Conservation (phyloP, 1,140 invertebrate genomes). For the Lasaia peninsularis region DNA sequence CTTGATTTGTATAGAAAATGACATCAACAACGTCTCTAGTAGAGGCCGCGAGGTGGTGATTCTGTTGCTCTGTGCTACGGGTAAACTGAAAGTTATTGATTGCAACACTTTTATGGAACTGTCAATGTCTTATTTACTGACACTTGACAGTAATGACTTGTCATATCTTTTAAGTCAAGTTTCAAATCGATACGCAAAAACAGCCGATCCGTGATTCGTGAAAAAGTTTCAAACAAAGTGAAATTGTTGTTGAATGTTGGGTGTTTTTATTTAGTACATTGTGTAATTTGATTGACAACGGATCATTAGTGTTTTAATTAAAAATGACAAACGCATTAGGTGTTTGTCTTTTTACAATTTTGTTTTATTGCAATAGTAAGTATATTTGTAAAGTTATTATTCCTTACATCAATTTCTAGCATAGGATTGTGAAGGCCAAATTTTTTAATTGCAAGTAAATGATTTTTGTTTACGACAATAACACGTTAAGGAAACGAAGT, state of each 20-base stretch:
- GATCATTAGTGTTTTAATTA: conserved; percentile 22
- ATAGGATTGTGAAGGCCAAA: conserved; percentile 18
- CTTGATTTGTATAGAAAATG: too few species aligned
- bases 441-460: conserved; percentile 16
- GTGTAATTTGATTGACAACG: conserved; percentile 2
- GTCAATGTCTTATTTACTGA: neutral
- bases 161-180: conserved; percentile 14
- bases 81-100: neutral
- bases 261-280: conserved; percentile 43
- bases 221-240: conserved; percentile 54
- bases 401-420: neutral
- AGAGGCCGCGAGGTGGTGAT: too few species aligned
- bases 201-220: neutral
- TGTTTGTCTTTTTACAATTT: conserved; percentile 55
- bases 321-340: conserved; percentile 61
- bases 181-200: conserved; percentile 54
- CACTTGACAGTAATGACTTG: conserved; percentile 17
- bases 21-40: too few species aligned
- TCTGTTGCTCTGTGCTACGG: too few species aligned
- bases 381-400: conserved; percentile 22
- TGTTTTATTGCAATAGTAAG: conserved; percentile 55
- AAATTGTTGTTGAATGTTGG: conserved; percentile 51
- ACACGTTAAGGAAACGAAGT: too few species aligned
- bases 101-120: neutral
- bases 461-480: conserved; percentile 9